Conservation (phyloP, 2,113 vertebrate species). For the Elephas maximus region DNA sequence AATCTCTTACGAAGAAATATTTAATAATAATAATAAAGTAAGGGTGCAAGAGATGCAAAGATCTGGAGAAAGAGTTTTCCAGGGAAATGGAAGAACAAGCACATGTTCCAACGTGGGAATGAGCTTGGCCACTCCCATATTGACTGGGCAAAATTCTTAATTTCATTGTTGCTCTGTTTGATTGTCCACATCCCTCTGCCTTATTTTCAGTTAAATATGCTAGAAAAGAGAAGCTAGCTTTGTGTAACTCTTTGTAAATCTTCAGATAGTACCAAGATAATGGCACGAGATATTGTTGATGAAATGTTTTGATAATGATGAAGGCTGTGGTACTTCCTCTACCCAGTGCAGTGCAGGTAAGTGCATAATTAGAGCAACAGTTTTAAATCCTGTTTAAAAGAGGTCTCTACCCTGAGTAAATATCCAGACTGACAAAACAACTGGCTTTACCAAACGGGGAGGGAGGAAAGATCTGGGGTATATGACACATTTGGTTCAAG, state of each 20-base stretch:
- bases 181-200: neutral
- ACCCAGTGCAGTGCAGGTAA: neutral
- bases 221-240: slow-evolving; percentile 26
- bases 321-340: slow-evolving; percentile 7
- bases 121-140: neutral
- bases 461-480: neutral
- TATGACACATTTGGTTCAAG: neutral
- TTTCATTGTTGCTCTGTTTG: slow-evolving; percentile 36
- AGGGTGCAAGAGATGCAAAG: neutral
- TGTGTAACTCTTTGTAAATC: neutral
- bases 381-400: slow-evolving; percentile 34
- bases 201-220: slow-evolving; percentile 41
- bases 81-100: neutral
- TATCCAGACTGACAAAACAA: neutral
- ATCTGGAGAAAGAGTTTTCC: neutral
- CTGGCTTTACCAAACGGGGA: neutral
- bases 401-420: neutral
- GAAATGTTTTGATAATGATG: slow-evolving; percentile 29
- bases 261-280: neutral
- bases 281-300: neutral
- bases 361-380: neutral
- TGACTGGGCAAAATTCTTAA: slow-evolving; percentile 8
- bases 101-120: neutral
- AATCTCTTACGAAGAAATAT: neutral
- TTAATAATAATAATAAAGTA: neutral